These are phyloP conservation scores for Leptoteleia sp. DNA, from an alignment of 1,140 invertebrate genomes.

Conservation along the genomic window DNA sequence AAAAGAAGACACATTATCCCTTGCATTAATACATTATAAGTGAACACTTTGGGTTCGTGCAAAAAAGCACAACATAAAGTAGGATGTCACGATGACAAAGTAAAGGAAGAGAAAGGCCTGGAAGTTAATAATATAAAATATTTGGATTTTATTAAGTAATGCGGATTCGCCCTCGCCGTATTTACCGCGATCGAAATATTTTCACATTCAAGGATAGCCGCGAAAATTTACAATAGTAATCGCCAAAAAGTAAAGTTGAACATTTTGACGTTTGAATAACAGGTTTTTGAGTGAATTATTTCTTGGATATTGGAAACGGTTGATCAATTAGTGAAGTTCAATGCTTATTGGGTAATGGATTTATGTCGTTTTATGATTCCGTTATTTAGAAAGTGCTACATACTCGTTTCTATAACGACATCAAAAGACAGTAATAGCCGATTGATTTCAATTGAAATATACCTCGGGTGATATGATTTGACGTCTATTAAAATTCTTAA, in stretches of 20 bases:
- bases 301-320: background rate
- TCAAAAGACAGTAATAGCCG: slow-evolving; percentile 3
- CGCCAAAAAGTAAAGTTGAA: too few species aligned
- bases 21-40: slow-evolving; percentile 2
- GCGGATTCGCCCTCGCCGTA: background rate
- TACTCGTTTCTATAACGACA: background rate
- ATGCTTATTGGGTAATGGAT: slow-evolving; percentile 20
- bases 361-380: slow-evolving; percentile 9
- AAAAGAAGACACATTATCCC: background rate
- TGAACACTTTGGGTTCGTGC: background rate
- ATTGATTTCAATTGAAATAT: slow-evolving; percentile 11
- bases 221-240: background rate
- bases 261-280: background rate
- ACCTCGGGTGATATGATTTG: too few species aligned
- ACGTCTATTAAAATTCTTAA: too few species aligned
- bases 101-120: background rate
- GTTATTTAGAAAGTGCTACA: background rate
- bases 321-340: slow-evolving; percentile 6
- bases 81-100: slow-evolving; percentile 1
- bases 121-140: slow-evolving; percentile 18
- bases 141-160: slow-evolving; percentile 22
- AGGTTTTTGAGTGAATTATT: background rate
- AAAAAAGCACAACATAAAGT: slow-evolving; percentile 1
- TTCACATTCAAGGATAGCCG: slow-evolving; percentile 2
- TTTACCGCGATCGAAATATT: background rate